phyloP scores from a whole-genome alignment of 2,113 vertebrate genomes.

The Bos javanicus region DNA sequence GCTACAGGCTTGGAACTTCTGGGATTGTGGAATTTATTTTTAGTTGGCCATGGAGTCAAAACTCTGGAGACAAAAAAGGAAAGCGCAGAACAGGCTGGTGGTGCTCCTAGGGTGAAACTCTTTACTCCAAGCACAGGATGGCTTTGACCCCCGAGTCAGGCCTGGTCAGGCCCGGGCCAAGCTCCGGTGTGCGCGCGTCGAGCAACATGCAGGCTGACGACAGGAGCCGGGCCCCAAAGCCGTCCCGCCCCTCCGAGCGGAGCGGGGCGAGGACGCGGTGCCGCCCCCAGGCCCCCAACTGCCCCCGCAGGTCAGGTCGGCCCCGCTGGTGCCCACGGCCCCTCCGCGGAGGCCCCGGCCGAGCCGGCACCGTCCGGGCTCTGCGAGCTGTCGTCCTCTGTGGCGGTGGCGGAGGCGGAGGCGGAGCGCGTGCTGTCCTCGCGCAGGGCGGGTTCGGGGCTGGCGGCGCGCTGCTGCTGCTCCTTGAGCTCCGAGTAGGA shows the following conservation, averaged over 20 bases:
- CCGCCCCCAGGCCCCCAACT: neutral
- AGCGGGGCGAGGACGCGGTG: neutral
- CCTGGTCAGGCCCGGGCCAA: neutral
- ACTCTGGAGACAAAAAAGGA: neutral
- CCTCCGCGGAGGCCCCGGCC: neutral
- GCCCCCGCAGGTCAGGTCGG: neutral
- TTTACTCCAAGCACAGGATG: neutral
- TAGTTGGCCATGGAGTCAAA: neutral
- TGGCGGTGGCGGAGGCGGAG: conserved; percentile 48
- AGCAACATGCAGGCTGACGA: neutral
- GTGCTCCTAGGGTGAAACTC: neutral
- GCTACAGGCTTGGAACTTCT: neutral
- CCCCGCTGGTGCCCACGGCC: neutral
- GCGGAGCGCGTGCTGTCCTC: conserved; percentile 85
- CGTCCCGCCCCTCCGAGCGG: neutral
- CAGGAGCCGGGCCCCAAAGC: neutral
- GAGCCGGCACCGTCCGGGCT: conserved; percentile 69
- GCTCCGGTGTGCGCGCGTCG: too few relatives aligned
- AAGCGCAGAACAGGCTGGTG: neutral
- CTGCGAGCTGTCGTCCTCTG: conserved; percentile 78
- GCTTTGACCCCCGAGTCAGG: neutral
- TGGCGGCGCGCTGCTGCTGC: conserved; percentile 85
- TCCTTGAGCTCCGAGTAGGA: conserved; percentile 96
- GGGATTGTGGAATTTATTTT: neutral
- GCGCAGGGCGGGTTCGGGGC: conserved; percentile 81